Evolutionary conservation across 2,113 vertebrate genomes (phyloP), one percentile per base, ranked within the genome.

Genomic region (Probosciger aterrimus): DNA sequence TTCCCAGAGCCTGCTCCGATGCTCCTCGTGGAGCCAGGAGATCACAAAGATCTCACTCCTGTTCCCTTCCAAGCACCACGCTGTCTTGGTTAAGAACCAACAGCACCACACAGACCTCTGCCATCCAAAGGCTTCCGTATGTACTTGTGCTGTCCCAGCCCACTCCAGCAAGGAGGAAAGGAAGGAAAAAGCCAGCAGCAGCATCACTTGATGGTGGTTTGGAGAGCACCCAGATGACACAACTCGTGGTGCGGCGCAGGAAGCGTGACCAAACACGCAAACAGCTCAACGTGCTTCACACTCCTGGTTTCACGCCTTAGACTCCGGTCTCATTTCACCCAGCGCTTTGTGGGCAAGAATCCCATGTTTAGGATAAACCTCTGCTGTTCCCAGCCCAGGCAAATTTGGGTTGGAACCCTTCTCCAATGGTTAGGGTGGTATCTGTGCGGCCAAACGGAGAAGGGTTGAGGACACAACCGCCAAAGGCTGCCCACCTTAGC

Each of bases 261-360:
- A 77, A 52, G 25, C 6, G 18, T 27, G 37, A 85, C 16, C 27
- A 39, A 50, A n/a, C 13, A 22, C 2, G 10, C 14, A 9, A 18
- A 49, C 5, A 6, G n/a, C 39, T 31, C 20, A 1, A 22, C 5
- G 1, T 11, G 49, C 57, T 49, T 50, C 43, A 10, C 0, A 0
- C 22, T 76, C 69, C 65, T 7, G 30, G 10, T 76, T 63, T 30
- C 1, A 0, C 3, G 22, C 22, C 3, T 19, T 2, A 8, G 18
- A 7, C 25, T 28, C 31, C 13, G 1, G 52, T 77, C 64, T 47
- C 69, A 1, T 77, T 59, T 62, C 57, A 35, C 31, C 0, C 0
- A 49, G 27, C 13, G 4, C 22, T 87, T 33, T 44, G 18, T 6
- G 18, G 74, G 63, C 43, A 73, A 39, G 31, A 53, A 77, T 43